Base-by-base conservation (phyloP, 2,113 vertebrate genomes). In the Takifugu flavidus region DNA sequence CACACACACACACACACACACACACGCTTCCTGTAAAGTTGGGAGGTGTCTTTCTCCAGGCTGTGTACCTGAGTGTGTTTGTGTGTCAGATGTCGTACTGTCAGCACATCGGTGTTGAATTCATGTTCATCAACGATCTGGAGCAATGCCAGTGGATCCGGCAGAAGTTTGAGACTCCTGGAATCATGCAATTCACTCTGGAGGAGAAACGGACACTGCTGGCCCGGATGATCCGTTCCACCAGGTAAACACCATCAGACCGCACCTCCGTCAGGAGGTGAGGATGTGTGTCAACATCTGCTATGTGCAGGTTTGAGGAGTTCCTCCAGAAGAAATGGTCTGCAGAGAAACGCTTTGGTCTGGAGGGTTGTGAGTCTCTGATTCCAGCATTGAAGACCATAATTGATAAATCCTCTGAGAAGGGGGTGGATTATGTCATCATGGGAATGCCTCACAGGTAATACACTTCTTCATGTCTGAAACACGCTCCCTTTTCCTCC, bases 381-480 rank as follows among this genome's bases (percentile, higher is more conserved):
- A 98, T 99, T 59, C 97, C 97, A 0, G 95, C 97, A n/a, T 90
- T 99, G 66, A 99, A 99, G 74, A 96, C 97, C 69, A 96, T 98
- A 86, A 98, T 99, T 1, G 96, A 99, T 74, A 94, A 94, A 62
- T 98, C 96, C 0, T 99, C 96, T 1, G 93, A 90, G 80, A 95
- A 91, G 1, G 97, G 97, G 0, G 94, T 99, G 72, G 97, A 99
- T 81, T 91, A 93, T 27, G 94, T 98, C 59, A 96, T 99, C 90
- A 95, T 99, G 97, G 96, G 96, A 13, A 98, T 99, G 97, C 95
- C 97, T 0, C 96, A 99, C 93, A 97, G 97, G 97, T 99, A 84
- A 11, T 54, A 51, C 56, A 14, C 59, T 46, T 13, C 5, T 28
- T 27, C 7, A 27, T 15, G 14, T 15, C 3, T 8, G 25, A 1